Base-by-base conservation (phyloP, 1,140 invertebrate genomes). In the Harlomillsia oculata region DNA sequence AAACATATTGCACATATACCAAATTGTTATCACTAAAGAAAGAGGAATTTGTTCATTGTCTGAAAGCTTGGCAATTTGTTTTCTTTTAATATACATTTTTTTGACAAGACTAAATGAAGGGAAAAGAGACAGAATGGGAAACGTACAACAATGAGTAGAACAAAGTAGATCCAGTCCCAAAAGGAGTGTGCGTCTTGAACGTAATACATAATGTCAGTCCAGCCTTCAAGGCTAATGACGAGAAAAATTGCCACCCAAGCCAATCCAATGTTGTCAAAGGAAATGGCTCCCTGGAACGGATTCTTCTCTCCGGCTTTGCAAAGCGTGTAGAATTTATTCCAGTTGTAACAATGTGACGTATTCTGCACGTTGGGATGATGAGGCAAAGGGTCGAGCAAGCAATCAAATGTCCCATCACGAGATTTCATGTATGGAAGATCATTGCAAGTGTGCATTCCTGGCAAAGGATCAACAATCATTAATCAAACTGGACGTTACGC, bases 161-260 rank as follows among this genome's bases (percentile, higher is more conserved):
- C 95, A 76, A 99, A 99, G 75, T 99, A 99, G 62, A 96, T 93
- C 94, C 95, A 99, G 72, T 97, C 95, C 96, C 96, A 99, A 72
- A 99, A 99, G 43, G 95, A 99, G 76, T 99, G 96, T 52, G 95
- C 93, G 72, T 99, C 97, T 77, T 99, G 96, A 20, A 97, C 87
- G 71, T 96, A 97, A 70, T 95, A 95, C 97, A 99, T 99, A 63
- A 99, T 99, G 69, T 99, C 96, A 14, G 95, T 96, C 97, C 97
- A 99, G 58, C 37, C 63, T 54, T 65, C 64, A 18, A 65, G 55
- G 30, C 60, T 62, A 37, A 65, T 88, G 76, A 98, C 96, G 74
- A 99, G 80, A 77, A 99, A 99, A 73, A 99, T 99, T 56, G 96
- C 95, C 49, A 99, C 95, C 97, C 97, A 99, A 30, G 97, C 97